Evolutionary conservation across 2,888 invertebrate genomes (phyloP).

Genomic region (Cybosia mesomella): DNA sequence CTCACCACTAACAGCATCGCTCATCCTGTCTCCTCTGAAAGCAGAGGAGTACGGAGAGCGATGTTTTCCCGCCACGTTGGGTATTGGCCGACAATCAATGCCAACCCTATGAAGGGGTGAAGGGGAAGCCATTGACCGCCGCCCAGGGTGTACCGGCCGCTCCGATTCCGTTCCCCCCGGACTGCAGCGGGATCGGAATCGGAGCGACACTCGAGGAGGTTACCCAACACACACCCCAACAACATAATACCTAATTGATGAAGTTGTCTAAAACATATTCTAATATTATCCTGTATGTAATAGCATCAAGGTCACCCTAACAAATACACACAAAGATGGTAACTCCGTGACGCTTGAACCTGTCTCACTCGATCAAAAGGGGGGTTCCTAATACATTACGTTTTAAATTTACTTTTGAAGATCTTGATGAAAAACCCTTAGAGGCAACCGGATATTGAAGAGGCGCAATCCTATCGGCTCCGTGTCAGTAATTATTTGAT

Average conservation of each 20-base stretch:
- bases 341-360: neutral
- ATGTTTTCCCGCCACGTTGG: too few species aligned
- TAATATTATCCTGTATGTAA: neutral
- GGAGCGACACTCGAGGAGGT: too few species aligned
- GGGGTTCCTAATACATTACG: slow-evolving; percentile 45
- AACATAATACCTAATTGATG: neutral
- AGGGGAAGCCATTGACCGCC: too few species aligned
- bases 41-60: too few species aligned
- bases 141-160: too few species aligned
- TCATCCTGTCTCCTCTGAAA: too few species aligned
- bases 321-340: slow-evolving; percentile 26
- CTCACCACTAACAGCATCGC: too few species aligned
- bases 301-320: slow-evolving; percentile 24
- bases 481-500: slow-evolving; percentile 7
- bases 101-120: too few species aligned
- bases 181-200: too few species aligned
- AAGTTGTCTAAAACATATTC: neutral
- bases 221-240: too few species aligned
- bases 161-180: too few species aligned
- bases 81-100: too few species aligned
- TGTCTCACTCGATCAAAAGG: slow-evolving; percentile 34
- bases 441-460: slow-evolving; percentile 3
- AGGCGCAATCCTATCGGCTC: neutral
- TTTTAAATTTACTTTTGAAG: slow-evolving; percentile 30
- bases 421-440: slow-evolving; percentile 14